Evolutionary conservation across 1,140 invertebrate genomes (phyloP).

Genomic region (Listronotus oregonensis): DNA sequence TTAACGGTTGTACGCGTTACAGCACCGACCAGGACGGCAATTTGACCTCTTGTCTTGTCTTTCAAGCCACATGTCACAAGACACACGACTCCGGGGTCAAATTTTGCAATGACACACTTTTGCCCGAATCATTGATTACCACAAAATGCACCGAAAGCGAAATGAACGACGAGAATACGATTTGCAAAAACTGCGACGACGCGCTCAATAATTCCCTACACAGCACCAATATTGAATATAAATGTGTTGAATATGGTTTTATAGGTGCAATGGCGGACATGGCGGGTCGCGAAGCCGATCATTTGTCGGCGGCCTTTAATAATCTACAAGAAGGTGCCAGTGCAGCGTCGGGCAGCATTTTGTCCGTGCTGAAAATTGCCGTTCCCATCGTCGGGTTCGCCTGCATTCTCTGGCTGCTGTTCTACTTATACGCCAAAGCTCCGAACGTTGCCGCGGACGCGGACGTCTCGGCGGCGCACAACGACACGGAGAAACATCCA

Average conservation of each 20-base stretch:
- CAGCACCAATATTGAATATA: slow-evolving; percentile 4
- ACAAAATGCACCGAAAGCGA: slow-evolving; percentile 7
- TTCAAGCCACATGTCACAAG: neutral
- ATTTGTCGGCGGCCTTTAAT: slow-evolving; percentile 3
- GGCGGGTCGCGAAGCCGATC: slow-evolving; percentile 4
- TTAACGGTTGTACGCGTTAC: too few relatives aligned
- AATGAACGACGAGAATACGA: slow-evolving; percentile 2
- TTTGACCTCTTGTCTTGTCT: too few relatives aligned
- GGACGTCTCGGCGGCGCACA: neutral
- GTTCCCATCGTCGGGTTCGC: slow-evolving; percentile 1
- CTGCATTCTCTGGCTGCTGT: neutral
- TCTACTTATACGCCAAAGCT: slow-evolving; percentile 6
- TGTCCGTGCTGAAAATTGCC: slow-evolving; percentile 1
- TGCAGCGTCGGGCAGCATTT: slow-evolving; percentile 1
- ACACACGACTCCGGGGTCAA: neutral
- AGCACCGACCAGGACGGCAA: too few relatives aligned
- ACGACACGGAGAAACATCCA: neutral
- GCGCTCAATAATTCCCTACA: slow-evolving; percentile 3
- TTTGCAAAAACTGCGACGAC: slow-evolving; percentile 6
- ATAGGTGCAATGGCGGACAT: slow-evolving; percentile 4
- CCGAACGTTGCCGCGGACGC: neutral
- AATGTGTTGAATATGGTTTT: slow-evolving; percentile 8
- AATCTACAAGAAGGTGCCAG: slow-evolving; percentile 7
- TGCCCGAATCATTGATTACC: neutral
- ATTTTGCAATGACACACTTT: slow-evolving; percentile 5